Percentiles rank a stretch among this genome's conserved stretches.
Conservation (phyloP, 2,888 invertebrate genomes). For the Brenthis hecate region DNA sequence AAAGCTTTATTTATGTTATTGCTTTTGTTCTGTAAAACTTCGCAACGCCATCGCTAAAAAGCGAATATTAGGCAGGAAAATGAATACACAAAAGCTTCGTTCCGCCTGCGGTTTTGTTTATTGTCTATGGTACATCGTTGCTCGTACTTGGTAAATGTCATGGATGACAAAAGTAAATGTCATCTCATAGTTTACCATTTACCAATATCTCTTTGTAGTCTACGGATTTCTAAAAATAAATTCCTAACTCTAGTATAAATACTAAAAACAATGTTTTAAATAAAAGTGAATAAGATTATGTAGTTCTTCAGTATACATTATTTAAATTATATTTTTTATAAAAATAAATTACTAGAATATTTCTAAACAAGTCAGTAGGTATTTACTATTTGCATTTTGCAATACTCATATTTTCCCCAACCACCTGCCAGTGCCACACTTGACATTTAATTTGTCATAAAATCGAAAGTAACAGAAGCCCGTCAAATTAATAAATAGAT, state of each 20-base stretch:
- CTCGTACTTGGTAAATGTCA: too few species aligned
- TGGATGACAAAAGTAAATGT: too few species aligned
- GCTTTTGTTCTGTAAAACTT: conserved; percentile 31
- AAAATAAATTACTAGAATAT: too few species aligned
- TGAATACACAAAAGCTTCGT: conserved; percentile 34
- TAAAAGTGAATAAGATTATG: too few species aligned
- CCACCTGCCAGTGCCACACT: background rate
- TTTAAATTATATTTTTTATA: too few species aligned
- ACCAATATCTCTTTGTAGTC: too few species aligned
- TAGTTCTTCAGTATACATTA: too few species aligned
- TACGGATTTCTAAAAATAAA: too few species aligned
- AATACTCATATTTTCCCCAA: background rate
- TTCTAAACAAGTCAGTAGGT: too few species aligned
- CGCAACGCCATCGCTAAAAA: conserved; percentile 43
- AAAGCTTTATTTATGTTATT: conserved; percentile 35
- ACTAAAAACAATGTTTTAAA: too few species aligned
- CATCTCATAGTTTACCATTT: too few species aligned
- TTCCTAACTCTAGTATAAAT: too few species aligned
- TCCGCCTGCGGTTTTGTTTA: conserved; percentile 34
- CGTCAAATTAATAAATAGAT: background rate
- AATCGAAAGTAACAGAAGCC: conserved; percentile 10
- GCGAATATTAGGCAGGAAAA: conserved; percentile 41
- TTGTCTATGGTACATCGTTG: conserved; percentile 17
- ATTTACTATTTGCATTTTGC: background rate
- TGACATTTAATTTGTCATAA: conserved; percentile 5